phyloP scores from a whole-genome alignment of 2,113 vertebrate genomes.

The Dipodomys stephensi region DNA sequence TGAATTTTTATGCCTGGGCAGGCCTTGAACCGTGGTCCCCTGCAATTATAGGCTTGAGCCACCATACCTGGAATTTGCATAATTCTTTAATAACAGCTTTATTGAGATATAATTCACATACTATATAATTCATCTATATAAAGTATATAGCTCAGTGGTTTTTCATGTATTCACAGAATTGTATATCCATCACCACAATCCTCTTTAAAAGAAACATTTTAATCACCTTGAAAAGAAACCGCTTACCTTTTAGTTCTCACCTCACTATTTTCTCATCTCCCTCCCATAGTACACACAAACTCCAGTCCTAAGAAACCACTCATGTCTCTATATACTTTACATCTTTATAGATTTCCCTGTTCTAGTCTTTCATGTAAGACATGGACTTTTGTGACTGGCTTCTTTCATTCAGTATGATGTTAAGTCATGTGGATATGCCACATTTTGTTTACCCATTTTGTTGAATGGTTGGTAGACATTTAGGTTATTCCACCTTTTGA shows the following conservation, averaged over 20 bases:
- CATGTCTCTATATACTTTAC: neutral
- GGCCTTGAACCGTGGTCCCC: too few relatives aligned
- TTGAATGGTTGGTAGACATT: neutral
- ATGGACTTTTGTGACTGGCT: neutral
- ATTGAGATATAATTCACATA: constrained; percentile 28
- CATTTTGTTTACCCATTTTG: too few relatives aligned
- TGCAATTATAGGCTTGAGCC: too few relatives aligned
- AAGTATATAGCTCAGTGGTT: neutral
- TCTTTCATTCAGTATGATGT: neutral
- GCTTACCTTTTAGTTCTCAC: neutral
- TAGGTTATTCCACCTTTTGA: neutral
- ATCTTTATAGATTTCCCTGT: neutral
- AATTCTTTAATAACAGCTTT: constrained; percentile 44
- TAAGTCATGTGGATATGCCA: neutral
- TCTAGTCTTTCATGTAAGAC: neutral
- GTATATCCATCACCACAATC: neutral
- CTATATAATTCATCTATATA: constrained; percentile 4
- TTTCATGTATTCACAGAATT: neutral
- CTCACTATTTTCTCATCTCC: neutral
- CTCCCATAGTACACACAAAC: too few relatives aligned
- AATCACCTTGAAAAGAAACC: constrained; percentile 2
- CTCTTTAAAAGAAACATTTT: constrained; percentile 21
- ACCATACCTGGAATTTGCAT: constrained; percentile 9
- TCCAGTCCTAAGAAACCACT: neutral
- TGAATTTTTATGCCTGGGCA: too few relatives aligned